Evolutionary conservation across 2,888 invertebrate genomes (phyloP).

Genomic region (Pollenia labialis): DNA sequence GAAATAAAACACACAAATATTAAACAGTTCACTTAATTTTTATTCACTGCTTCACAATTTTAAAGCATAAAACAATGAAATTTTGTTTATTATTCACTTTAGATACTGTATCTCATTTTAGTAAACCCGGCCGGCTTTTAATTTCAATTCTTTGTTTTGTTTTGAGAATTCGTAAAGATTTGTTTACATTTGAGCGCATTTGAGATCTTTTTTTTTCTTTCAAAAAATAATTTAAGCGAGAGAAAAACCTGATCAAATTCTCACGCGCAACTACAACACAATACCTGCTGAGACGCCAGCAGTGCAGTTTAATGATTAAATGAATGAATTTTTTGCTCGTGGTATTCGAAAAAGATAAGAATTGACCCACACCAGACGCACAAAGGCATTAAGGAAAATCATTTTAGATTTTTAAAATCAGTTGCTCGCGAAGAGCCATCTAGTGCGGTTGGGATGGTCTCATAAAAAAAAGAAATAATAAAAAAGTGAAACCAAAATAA

Average conservation of each 20-base stretch:
- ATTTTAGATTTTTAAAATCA: slow-evolving; percentile 77
- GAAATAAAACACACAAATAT: no score
- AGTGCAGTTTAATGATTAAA: slow-evolving; percentile 65
- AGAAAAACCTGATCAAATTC: neutral
- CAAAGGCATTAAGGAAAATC: slow-evolving; percentile 75
- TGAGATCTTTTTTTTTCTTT: neutral
- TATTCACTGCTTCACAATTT: neutral
- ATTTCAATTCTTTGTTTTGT: slow-evolving; percentile 60
- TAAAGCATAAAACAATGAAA: neutral
- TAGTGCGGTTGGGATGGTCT: slow-evolving; percentile 82
- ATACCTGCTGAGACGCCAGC: slow-evolving; percentile 38
- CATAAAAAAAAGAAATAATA: slow-evolving; percentile 73
- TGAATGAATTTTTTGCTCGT: slow-evolving; percentile 68
- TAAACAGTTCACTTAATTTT: no score
- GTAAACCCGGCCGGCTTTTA: slow-evolving; percentile 55
- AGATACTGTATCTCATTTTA: neutral
- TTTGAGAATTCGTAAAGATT: slow-evolving; percentile 48
- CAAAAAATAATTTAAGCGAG: slow-evolving; percentile 9
- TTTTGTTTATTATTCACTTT: neutral
- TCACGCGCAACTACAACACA: slow-evolving; percentile 40
- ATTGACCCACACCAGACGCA: slow-evolving; percentile 70
- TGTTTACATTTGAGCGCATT: slow-evolving; percentile 64
- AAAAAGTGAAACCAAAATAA: slow-evolving; percentile 73
- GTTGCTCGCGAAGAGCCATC: slow-evolving; percentile 83
- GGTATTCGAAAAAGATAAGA: slow-evolving; percentile 68